A percentile compares a stretch with the other conserved stretches of the same genome.
These are phyloP conservation scores for Oedothorax gibbosus DNA, from an alignment of 1,140 invertebrate species.

Conservation along the genomic window DNA sequence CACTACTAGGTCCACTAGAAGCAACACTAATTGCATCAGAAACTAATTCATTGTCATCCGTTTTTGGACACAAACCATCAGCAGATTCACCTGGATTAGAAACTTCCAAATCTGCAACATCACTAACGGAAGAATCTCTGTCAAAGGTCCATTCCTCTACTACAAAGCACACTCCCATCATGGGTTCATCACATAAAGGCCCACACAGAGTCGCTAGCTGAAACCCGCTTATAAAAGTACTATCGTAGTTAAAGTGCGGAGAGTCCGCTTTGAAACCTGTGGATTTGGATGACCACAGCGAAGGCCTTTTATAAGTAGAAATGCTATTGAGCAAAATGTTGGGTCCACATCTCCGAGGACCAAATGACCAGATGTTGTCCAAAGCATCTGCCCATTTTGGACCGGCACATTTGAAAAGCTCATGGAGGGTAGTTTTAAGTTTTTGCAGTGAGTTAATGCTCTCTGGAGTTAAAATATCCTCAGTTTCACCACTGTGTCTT, in stretches of 20 bases:
- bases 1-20: conserved; percentile 26
- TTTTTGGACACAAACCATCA: neutral
- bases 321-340: conserved; percentile 88
- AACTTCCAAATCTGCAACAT: conserved; percentile 63
- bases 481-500: conserved; percentile 35
- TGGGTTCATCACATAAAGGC: conserved; percentile 94
- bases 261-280: conserved; percentile 43
- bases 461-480: conserved; percentile 49
- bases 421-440: conserved; percentile 77
- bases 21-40: conserved; percentile 29
- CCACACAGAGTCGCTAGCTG: conserved; percentile 90
- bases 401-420: conserved; percentile 74
- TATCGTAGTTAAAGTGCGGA: conserved; percentile 72
- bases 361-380: conserved; percentile 89
- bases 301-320: conserved; percentile 58
- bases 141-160: conserved; percentile 80
- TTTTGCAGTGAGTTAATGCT: conserved; percentile 64
- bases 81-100: neutral
- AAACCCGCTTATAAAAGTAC: conserved; percentile 92
- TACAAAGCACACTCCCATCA: conserved; percentile 93
- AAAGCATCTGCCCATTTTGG: conserved; percentile 74
- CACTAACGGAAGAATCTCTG: conserved; percentile 5
- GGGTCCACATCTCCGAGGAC: conserved; percentile 87
- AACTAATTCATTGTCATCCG: neutral
- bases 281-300: conserved; percentile 47